A percentile compares a stretch with the other conserved stretches of the same genome.
Evolutionary conservation across 2,888 invertebrate species (phyloP).

Genomic region (Drosophila longiperda): DNA sequence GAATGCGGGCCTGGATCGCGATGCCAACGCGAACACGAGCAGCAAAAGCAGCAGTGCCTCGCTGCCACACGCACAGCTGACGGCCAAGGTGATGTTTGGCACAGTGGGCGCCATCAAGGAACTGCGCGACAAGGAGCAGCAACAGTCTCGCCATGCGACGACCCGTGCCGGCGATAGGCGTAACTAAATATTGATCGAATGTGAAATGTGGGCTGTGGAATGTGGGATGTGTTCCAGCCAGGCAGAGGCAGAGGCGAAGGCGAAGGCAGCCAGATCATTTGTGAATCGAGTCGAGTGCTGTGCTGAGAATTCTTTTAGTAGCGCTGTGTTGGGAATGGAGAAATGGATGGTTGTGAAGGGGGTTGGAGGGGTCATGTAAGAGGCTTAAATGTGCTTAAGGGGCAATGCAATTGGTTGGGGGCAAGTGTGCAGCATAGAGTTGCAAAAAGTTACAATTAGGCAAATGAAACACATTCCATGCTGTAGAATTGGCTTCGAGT

Average conservation of each 20-base stretch:
- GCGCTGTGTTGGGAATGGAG: background rate
- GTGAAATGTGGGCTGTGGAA: conserved; percentile 12
- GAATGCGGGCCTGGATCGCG: conserved; percentile 83
- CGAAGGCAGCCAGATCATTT: conserved; percentile 1
- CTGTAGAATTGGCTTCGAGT: background rate
- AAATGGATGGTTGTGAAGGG: conserved; percentile 54
- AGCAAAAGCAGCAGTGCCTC: conserved; percentile 59
- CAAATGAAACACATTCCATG: conserved; percentile 54
- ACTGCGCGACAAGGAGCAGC: conserved; percentile 90
- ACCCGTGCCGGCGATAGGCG: conserved; percentile 83
- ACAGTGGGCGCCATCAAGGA: conserved; percentile 90
- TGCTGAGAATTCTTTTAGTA: conserved; percentile 21
- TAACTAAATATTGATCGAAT: conserved; percentile 68
- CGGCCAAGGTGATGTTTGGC: conserved; percentile 90
- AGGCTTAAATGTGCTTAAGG: conserved; percentile 69
- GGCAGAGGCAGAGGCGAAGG: conserved; percentile 9
- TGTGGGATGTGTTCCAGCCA: conserved; percentile 20
- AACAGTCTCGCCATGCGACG: conserved; percentile 87
- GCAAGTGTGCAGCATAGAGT: conserved; percentile 24
- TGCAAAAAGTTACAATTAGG: conserved; percentile 24
- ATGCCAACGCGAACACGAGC: conserved; percentile 69
- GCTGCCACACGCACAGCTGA: conserved; percentile 86
- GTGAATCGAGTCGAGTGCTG: conserved; percentile 38
- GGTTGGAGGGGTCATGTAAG: conserved; percentile 54
- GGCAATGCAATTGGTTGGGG: conserved; percentile 48